phyloP scores from a whole-genome alignment of 2,888 invertebrate genomes.

The Hypomecis atomaria region DNA sequence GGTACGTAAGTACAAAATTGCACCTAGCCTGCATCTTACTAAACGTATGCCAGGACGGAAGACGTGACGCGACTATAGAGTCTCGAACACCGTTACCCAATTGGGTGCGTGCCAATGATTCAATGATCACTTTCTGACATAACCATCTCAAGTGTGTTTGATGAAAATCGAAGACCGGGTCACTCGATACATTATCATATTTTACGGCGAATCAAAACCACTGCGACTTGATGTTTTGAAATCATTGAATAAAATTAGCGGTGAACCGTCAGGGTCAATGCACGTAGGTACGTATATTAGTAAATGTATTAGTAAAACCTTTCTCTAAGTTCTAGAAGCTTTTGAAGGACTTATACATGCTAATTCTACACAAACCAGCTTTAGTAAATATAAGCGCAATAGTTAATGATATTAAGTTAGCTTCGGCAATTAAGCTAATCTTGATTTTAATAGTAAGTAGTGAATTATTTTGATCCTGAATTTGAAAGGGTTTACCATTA shows the following conservation, averaged over 20 bases:
- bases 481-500: too few relatives aligned
- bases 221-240: slow-evolving; percentile 12
- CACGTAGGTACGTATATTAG: neutral
- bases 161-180: slow-evolving; percentile 22
- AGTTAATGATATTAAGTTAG: too few relatives aligned
- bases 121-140: slow-evolving; percentile 35
- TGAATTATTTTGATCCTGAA: too few relatives aligned
- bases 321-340: slow-evolving; percentile 11
- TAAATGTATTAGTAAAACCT: slow-evolving; percentile 1
- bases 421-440: too few relatives aligned
- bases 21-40: neutral
- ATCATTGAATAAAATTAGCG: slow-evolving; percentile 12
- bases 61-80: slow-evolving; percentile 18
- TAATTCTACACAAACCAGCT: too few relatives aligned
- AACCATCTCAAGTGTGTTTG: slow-evolving; percentile 28
- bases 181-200: slow-evolving; percentile 26
- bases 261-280: slow-evolving; percentile 17
- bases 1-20: too few relatives aligned
- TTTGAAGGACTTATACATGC: neutral
- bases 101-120: slow-evolving; percentile 37
- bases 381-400: too few relatives aligned
- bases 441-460: too few relatives aligned
- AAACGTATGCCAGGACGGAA: slow-evolving; percentile 3
- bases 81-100: slow-evolving; percentile 35
- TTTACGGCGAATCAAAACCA: slow-evolving; percentile 3